These are phyloP conservation scores for Linyphia triangularis DNA, from an alignment of 2,888 invertebrate genomes.

Conservation along the genomic window DNA sequence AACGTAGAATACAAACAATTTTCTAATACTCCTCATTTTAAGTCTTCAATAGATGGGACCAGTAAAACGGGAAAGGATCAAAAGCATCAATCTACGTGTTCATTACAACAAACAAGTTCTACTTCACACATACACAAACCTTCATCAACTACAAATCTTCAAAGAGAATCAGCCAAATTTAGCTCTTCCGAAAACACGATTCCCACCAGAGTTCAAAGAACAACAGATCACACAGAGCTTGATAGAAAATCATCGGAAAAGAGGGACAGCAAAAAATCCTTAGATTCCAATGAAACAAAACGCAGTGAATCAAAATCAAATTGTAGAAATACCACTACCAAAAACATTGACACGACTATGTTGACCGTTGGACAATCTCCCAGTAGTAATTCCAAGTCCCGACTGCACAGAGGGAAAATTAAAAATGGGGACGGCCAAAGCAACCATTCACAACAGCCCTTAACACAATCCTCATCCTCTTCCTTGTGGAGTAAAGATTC, in stretches of 20 bases:
- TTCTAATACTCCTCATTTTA: constrained; percentile 16
- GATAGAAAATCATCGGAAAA: constrained; percentile 45
- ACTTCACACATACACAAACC: constrained; percentile 43
- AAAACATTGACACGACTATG: constrained; percentile 56
- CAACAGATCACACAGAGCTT: constrained; percentile 42
- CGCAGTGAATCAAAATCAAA: constrained; percentile 51
- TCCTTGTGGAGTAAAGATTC: constrained; percentile 72
- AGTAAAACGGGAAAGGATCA: constrained; percentile 12
- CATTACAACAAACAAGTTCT: constrained; percentile 41
- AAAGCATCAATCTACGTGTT: constrained; percentile 10
- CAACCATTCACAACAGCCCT: constrained; percentile 38
- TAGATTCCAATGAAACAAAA: constrained; percentile 46
- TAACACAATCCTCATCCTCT: constrained; percentile 54
- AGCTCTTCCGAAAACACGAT: constrained; percentile 47
- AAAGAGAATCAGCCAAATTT: constrained; percentile 44
- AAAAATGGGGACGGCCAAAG: constrained; percentile 45
- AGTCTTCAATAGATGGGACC: constrained; percentile 5
- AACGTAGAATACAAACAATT: constrained; percentile 44
- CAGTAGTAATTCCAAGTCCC: constrained; percentile 56
- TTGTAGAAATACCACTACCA: constrained; percentile 33
- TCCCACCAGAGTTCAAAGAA: constrained; percentile 37
- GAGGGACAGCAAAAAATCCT: constrained; percentile 60
- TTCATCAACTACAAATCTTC: constrained; percentile 49
- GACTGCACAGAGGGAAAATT: constrained; percentile 56
- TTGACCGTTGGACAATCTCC: constrained; percentile 69